Percentiles rank a stretch among this genome's conserved stretches.
Conservation (phyloP, 2,888 invertebrate genomes). For the Emesis furor region DNA sequence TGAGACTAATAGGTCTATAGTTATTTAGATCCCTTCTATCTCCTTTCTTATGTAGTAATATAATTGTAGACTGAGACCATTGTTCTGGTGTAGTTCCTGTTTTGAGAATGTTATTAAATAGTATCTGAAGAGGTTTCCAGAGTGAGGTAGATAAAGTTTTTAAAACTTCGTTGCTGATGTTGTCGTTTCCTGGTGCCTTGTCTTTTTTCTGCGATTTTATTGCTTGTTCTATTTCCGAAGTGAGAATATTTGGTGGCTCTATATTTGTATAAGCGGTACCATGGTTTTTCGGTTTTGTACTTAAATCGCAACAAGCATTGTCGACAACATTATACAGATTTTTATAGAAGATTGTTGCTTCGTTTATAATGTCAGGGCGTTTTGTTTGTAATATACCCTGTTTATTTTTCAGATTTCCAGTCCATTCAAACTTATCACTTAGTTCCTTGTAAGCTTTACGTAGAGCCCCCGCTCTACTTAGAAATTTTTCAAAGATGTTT, state of each 20-base stretch:
- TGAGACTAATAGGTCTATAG: constrained; percentile 1
- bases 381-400: constrained; percentile 33
- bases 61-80: constrained; percentile 27
- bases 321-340: neutral
- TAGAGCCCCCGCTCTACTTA: constrained; percentile 41
- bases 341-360: constrained; percentile 28
- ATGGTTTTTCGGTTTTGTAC: no score
- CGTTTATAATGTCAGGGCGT: constrained; percentile 54
- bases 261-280: no score
- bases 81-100: constrained; percentile 30
- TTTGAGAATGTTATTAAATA: neutral
- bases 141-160: neutral
- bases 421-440: constrained; percentile 43
- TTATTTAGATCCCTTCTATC: neutral
- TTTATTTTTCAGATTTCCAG: constrained; percentile 44
- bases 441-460: constrained; percentile 48
- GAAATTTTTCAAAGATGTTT: constrained; percentile 42
- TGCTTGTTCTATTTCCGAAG: constrained; percentile 36
- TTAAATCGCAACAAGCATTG: no score
- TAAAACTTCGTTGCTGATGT: constrained; percentile 29
- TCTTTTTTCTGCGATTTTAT: constrained; percentile 42
- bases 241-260: constrained; percentile 8
- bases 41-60: no score
- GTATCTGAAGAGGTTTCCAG: no score
- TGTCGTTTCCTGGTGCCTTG: constrained; percentile 24